A percentile compares a stretch with the other conserved stretches of the same genome.
phyloP scores from a whole-genome alignment of 2,113 vertebrate genomes.

The Calidris pygmaea region DNA sequence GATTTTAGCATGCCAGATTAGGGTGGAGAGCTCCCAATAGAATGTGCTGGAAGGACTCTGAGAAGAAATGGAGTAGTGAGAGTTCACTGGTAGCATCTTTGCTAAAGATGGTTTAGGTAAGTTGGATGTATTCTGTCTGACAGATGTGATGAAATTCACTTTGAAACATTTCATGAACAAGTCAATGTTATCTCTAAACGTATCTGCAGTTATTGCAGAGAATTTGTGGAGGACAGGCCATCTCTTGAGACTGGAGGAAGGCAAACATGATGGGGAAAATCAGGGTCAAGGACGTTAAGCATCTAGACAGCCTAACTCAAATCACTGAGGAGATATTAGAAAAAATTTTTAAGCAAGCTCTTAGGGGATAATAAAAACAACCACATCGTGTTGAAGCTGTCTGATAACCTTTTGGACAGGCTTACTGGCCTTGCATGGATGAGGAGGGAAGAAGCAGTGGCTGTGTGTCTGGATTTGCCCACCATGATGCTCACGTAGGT shows the following conservation, averaged over 20 bases:
- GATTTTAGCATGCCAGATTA: not conserved
- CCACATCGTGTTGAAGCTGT: rapidly evolving
- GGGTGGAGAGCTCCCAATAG: not conserved
- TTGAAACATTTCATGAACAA: not conserved
- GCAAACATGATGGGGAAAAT: not conserved
- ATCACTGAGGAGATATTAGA: not conserved
- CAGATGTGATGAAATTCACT: not conserved
- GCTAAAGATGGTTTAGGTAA: not conserved
- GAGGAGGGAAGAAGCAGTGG: not conserved
- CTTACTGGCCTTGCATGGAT: not conserved
- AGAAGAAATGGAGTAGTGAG: not conserved
- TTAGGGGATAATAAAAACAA: not conserved
- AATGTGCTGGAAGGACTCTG: not conserved
- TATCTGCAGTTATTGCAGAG: not conserved
- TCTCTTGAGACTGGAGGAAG: not conserved
- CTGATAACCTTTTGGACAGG: not conserved
- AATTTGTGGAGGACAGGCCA: not conserved
- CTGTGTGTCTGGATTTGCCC: not conserved
- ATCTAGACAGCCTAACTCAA: not conserved
- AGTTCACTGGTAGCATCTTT: not conserved
- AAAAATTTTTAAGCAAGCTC: not conserved
- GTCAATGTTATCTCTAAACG: not conserved
- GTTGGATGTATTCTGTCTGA: not conserved
- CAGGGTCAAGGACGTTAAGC: not conserved
- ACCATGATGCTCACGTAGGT: rapidly evolving